Evolutionary conservation across 2,888 invertebrate genomes (phyloP), one percentile per base, ranked within the genome.

Genomic region (Sinohyriopsis cumingii): DNA sequence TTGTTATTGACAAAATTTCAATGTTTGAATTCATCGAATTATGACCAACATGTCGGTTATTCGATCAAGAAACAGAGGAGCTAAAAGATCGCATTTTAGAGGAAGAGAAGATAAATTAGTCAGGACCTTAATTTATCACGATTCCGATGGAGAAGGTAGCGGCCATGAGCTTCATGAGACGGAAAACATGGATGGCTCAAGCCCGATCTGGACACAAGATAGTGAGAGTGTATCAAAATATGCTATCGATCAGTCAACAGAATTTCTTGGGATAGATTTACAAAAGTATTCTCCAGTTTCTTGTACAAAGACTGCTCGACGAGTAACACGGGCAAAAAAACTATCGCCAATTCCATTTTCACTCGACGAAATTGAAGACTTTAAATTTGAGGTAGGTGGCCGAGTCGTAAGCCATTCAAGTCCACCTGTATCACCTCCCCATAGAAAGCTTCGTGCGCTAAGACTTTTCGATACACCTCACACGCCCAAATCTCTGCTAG

Each of bases 391-490:
- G 1, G 79, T 78, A 4, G 67, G 68, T 12, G 76, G 73, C 54
- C 71, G 75, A 24, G 64, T 67, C 33, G 65, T 71, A 20, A 72
- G 72, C 57, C 72, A 73, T 7, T 62, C 33, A 28, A 63, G 57
- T 33, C 60, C 63, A 55, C 75, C 80, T 55, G 59, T 75, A 22
- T 84, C 90, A 7, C 93, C 93, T 55, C 93, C 93, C 15, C 86
- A 87, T 72, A 82, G 87, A 72, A 83, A 83, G 68, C 76, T 88
- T 53, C 81, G 86, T 62, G 84, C 93, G 1, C 86, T 91, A 84
- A 93, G 95, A 81, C 91, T 96, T 1, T 95, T 95, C 86, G 95
- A 96, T 91, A 95, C 95, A 65, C 96, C 96, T 0, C 93, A 95
- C 76, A 95, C 96, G 6, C 96, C 96, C 5, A 95, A 95, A 91